Evolutionary conservation across 2,888 invertebrate species (phyloP).

Genomic region (Ornithoptera alexandrae): DNA sequence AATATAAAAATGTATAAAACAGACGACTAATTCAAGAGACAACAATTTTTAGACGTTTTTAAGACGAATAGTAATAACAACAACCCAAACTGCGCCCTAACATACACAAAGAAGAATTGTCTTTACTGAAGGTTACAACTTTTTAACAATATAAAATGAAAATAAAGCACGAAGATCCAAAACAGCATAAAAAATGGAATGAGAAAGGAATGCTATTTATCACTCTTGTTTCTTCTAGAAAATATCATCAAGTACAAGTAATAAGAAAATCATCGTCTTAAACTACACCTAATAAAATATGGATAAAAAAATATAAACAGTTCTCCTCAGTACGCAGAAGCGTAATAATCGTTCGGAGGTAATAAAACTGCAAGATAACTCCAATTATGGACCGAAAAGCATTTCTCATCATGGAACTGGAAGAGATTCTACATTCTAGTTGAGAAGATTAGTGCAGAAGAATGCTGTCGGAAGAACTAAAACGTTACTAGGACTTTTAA

Average conservation of each 20-base stretch:
- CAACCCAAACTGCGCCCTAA: background rate
- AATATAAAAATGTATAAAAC: background rate
- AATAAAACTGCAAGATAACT: background rate
- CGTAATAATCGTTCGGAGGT: background rate
- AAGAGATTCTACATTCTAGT: background rate
- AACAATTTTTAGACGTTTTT: background rate
- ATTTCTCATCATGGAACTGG: background rate
- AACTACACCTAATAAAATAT: background rate
- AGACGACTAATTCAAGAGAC: background rate
- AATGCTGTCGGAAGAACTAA: conserved; percentile 10
- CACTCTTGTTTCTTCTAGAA: background rate
- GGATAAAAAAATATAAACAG: too few relatives aligned
- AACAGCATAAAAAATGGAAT: background rate
- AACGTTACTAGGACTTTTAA: conserved; percentile 20
- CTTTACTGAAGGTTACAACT: background rate
- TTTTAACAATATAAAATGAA: background rate
- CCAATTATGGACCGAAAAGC: background rate
- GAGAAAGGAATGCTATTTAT: background rate
- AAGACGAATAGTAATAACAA: background rate
- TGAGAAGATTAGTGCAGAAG: conserved; percentile 13
- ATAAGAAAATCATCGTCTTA: background rate
- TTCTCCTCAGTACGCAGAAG: too few relatives aligned
- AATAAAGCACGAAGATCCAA: background rate
- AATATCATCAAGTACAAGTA: background rate
- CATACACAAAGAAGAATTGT: background rate